phyloP scores from a whole-genome alignment of 1,140 invertebrate species.

The Marisa cornuarietis region DNA sequence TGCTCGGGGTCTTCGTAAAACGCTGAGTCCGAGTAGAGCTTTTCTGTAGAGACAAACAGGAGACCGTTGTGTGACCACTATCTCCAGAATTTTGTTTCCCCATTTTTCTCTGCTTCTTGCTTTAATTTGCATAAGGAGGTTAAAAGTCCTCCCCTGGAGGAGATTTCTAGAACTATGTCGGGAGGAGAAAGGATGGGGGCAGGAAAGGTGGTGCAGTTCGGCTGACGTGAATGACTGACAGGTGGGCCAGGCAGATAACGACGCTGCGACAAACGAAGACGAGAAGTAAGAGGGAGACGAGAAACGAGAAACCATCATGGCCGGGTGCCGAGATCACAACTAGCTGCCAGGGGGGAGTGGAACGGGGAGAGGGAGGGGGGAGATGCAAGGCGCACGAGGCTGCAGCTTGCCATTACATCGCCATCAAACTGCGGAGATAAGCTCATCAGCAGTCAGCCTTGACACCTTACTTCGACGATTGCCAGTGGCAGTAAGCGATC shows the following conservation, averaged over 20 bases:
- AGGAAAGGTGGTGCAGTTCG: background rate
- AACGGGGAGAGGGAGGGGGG: background rate
- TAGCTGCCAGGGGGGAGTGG: background rate
- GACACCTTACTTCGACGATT: background rate
- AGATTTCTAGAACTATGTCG: background rate
- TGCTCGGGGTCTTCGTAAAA: constrained; percentile 84
- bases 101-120: background rate
- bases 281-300: background rate
- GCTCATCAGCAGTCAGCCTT: background rate
- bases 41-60: constrained; percentile 72
- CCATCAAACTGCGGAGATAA: background rate
- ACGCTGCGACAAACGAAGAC: background rate
- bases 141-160: background rate
- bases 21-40: constrained; percentile 90
- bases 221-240: background rate
- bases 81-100: background rate
- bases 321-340: background rate
- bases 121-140: too few species aligned
- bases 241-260: background rate
- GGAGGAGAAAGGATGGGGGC: background rate
- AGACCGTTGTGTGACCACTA: background rate
- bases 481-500: background rate
- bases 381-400: background rate
- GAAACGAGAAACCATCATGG: background rate
- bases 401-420: background rate